These are phyloP conservation scores for Leptinotarsa haldemani DNA, from an alignment of 2,888 invertebrate genomes.

Conservation along the genomic window DNA sequence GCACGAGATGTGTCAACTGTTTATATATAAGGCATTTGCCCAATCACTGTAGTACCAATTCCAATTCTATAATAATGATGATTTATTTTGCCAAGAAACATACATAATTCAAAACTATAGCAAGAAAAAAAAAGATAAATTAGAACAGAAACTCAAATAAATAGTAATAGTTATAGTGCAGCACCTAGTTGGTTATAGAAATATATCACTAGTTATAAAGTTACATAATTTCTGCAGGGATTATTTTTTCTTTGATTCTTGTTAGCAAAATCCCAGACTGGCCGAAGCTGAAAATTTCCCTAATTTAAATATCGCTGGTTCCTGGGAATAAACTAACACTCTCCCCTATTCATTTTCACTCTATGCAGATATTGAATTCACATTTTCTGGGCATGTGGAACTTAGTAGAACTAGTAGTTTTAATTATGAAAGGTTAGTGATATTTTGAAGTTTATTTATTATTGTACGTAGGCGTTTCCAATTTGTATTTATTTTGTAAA, in stretches of 20 bases:
- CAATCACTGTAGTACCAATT: too few species aligned
- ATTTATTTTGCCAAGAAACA: too few species aligned
- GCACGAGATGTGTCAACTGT: too few species aligned
- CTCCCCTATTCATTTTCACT: conserved; percentile 17
- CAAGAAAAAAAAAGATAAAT: too few species aligned
- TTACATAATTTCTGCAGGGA: neutral
- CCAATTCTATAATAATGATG: too few species aligned
- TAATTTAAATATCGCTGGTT: neutral
- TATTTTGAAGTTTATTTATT: conserved; percentile 40
- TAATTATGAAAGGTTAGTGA: conserved; percentile 28
- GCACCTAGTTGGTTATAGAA: too few species aligned
- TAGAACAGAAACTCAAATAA: too few species aligned
- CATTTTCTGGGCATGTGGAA: conserved; percentile 25
- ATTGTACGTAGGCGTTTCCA: conserved; percentile 39
- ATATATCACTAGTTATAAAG: too few species aligned
- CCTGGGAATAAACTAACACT: conserved; percentile 1
- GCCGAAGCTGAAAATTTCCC: neutral
- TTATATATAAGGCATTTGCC: too few species aligned
- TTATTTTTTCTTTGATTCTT: neutral
- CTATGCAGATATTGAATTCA: conserved; percentile 50
- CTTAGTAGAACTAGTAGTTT: conserved; percentile 17
- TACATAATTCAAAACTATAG: too few species aligned
- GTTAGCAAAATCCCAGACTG: neutral
- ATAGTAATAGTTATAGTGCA: too few species aligned
- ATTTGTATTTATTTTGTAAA: conserved; percentile 37